A percentile compares a stretch with the other conserved stretches of the same genome.
Conservation (phyloP, 1,140 invertebrate genomes). For the Steinernema khuongi region DNA sequence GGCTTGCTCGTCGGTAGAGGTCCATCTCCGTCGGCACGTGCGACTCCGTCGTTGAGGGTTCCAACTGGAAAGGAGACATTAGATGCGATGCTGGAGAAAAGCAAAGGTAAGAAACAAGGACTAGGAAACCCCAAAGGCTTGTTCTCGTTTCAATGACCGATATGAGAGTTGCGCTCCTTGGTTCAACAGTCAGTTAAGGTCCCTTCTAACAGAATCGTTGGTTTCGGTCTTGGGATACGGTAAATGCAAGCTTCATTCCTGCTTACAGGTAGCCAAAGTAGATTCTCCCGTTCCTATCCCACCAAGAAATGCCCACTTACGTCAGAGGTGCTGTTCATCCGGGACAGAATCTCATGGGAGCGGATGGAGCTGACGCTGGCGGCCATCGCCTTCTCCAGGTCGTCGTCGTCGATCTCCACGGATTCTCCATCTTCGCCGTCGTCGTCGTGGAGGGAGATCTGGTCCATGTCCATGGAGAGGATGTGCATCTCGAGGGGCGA, state of each 20-base stretch:
- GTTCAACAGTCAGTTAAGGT: too few species aligned
- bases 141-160: too few species aligned
- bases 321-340: background rate
- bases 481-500: background rate
- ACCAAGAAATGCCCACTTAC: background rate
- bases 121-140: too few species aligned
- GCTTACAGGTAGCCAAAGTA: too few species aligned
- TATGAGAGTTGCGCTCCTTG: too few species aligned
- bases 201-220: too few species aligned
- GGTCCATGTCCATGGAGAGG: slow-evolving; percentile 23
- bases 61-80: too few species aligned
- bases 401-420: slow-evolving; percentile 20
- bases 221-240: too few species aligned
- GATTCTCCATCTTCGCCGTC: slow-evolving; percentile 14
- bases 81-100: too few species aligned
- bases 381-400: slow-evolving; percentile 29
- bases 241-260: too few species aligned
- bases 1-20: slow-evolving; percentile 24
- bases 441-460: slow-evolving; percentile 7
- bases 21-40: slow-evolving; percentile 27
- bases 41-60: background rate
- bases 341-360: slow-evolving; percentile 22
- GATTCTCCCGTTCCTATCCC: too few species aligned
- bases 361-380: slow-evolving; percentile 27
- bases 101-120: too few species aligned